phyloP scores from a whole-genome alignment of 2,797 vertebrate species.

The Mormyrops attenuatus region DNA sequence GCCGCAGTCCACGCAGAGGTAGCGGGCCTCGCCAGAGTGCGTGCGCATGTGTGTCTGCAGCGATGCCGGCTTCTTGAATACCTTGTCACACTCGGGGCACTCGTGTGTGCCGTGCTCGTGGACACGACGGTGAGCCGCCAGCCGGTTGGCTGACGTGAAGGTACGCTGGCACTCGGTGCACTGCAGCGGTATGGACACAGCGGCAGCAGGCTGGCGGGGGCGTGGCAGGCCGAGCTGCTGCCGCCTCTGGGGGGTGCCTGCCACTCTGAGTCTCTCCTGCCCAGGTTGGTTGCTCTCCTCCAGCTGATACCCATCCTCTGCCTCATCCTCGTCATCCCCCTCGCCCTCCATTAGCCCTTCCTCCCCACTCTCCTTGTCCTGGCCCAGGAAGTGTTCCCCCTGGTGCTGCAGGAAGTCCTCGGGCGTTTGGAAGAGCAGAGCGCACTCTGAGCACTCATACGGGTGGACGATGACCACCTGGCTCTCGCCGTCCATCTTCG shows the following conservation, averaged over 20 bases:
- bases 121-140: slow-evolving; percentile 74
- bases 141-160: slow-evolving; percentile 77
- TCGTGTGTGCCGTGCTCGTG: slow-evolving; percentile 79
- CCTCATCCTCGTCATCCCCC: slow-evolving; percentile 34
- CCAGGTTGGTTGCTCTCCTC: slow-evolving; percentile 41
- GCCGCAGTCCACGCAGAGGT: slow-evolving; percentile 85
- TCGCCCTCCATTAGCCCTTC: slow-evolving; percentile 53
- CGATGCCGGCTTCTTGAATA: slow-evolving; percentile 81
- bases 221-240: slow-evolving; percentile 15
- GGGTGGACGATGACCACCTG: slow-evolving; percentile 70
- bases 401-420: slow-evolving; percentile 89
- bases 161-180: slow-evolving; percentile 69
- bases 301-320: slow-evolving; percentile 50
- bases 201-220: slow-evolving; percentile 8
- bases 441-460: slow-evolving; percentile 85
- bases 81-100: slow-evolving; percentile 76
- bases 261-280: slow-evolving; percentile 35
- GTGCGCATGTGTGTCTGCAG: slow-evolving; percentile 82
- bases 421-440: slow-evolving; percentile 75
- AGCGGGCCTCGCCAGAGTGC: slow-evolving; percentile 79
- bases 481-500: slow-evolving; percentile 22
- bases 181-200: slow-evolving; percentile 42
- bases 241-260: slow-evolving; percentile 5
- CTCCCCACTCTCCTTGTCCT: slow-evolving; percentile 75
- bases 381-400: slow-evolving; percentile 78